These are phyloP conservation scores for Polyodon spathula DNA, from an alignment of 2,113 vertebrate species.

Conservation along the genomic window DNA sequence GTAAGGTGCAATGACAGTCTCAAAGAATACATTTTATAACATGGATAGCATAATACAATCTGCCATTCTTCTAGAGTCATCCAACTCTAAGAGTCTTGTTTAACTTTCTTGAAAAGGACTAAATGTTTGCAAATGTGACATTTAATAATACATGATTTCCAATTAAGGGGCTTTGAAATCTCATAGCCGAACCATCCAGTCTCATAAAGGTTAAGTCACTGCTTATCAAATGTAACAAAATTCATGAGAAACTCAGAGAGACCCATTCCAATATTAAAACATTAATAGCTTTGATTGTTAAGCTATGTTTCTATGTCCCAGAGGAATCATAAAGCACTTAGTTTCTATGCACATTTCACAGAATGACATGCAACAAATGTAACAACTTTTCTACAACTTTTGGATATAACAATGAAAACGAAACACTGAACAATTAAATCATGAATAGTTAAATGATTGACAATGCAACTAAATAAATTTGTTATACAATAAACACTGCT, in stretches of 20 bases:
- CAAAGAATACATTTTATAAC: too few relatives aligned
- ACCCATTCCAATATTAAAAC: neutral
- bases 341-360: neutral
- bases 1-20: too few relatives aligned
- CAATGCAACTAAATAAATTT: too few relatives aligned
- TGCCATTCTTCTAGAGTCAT: too few relatives aligned
- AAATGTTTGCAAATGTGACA: constrained; percentile 6
- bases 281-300: neutral
- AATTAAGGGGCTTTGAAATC: constrained; percentile 14
- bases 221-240: constrained; percentile 19
- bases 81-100: neutral
- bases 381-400: neutral
- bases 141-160: constrained; percentile 9
- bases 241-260: neutral
- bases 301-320: neutral
- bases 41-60: too few relatives aligned
- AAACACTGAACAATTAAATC: too few relatives aligned
- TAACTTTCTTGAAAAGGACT: neutral
- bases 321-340: neutral
- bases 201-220: constrained; percentile 14
- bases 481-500: too few relatives aligned
- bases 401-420: neutral
- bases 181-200: neutral
- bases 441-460: too few relatives aligned
- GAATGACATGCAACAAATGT: neutral